phyloP scores from a whole-genome alignment of 2,113 vertebrate genomes.

The Siphamia tubifer region DNA sequence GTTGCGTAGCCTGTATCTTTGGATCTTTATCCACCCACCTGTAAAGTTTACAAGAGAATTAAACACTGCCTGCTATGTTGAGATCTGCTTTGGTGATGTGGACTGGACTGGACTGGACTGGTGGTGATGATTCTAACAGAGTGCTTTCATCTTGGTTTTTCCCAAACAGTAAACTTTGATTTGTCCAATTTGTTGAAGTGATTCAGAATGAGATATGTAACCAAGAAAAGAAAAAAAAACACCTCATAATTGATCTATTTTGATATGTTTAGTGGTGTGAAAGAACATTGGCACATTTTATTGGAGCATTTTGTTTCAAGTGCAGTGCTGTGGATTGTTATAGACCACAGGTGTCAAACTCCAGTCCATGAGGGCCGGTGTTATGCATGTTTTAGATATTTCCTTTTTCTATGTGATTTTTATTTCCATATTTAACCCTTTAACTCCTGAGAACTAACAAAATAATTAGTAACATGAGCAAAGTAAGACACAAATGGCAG shows the following conservation, averaged over 20 bases:
- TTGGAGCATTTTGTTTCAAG: background rate
- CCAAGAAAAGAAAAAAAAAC: conserved; percentile 2
- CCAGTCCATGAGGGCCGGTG: no score
- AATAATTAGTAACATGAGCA: no score
- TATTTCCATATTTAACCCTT: no score
- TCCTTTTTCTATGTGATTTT: no score
- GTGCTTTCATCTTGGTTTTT: conserved; percentile 9
- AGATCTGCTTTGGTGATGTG: conserved; percentile 43
- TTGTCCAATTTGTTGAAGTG: background rate
- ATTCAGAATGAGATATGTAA: conserved; percentile 4
- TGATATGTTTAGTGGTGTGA: conserved; percentile 12
- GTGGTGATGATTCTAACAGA: background rate
- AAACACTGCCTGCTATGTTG: conserved; percentile 56
- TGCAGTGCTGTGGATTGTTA: background rate
- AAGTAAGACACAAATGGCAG: no score
- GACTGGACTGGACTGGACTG: background rate
- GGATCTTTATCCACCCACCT: conserved; percentile 9
- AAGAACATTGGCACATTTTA: background rate
- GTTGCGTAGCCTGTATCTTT: conserved; percentile 22
- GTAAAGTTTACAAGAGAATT: conserved; percentile 59
- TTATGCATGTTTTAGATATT: no score
- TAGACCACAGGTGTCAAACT: no score
- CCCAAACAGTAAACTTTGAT: background rate
- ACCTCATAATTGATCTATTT: background rate
- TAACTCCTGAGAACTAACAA: no score